Conservation (phyloP, 2,113 vertebrate genomes). For the Otus sunia region DNA sequence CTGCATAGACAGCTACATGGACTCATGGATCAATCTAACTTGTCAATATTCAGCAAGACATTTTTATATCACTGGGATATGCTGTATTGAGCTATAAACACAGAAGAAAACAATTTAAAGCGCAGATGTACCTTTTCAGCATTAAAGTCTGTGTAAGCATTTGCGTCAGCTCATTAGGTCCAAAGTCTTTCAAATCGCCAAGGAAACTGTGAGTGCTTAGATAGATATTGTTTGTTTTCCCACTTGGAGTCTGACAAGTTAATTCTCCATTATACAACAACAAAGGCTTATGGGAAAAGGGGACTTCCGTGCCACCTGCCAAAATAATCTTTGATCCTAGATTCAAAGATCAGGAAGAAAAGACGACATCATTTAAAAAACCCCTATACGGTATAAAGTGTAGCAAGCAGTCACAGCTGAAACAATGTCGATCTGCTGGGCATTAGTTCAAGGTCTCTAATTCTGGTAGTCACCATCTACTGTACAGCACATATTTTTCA, state of each 20-base stretch:
- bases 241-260: conserved; percentile 93
- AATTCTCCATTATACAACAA: conserved; percentile 92
- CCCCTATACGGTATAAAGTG: not conserved
- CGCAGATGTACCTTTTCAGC: conserved; percentile 83
- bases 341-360: conserved; percentile 49
- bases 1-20: not conserved
- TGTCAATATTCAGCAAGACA: not conserved
- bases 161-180: conserved; percentile 65
- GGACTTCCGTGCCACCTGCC: conserved; percentile 86
- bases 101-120: conserved; percentile 18
- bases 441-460: not conserved
- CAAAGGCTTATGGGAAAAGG: conserved; percentile 92
- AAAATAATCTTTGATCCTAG: conserved; percentile 87
- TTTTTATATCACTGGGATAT: not conserved
- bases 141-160: conserved; percentile 83
- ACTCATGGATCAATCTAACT: not conserved
- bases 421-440: not conserved
- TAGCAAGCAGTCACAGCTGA: not conserved
- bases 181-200: conserved; percentile 49
- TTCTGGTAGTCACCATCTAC: not conserved
- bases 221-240: conserved; percentile 83
- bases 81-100: not conserved
- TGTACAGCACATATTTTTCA: not conserved
- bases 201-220: conserved; percentile 90
- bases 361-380: not conserved